phyloP scores from a whole-genome alignment of 2,797 vertebrate species.

The Enteromius radiatus region DNA sequence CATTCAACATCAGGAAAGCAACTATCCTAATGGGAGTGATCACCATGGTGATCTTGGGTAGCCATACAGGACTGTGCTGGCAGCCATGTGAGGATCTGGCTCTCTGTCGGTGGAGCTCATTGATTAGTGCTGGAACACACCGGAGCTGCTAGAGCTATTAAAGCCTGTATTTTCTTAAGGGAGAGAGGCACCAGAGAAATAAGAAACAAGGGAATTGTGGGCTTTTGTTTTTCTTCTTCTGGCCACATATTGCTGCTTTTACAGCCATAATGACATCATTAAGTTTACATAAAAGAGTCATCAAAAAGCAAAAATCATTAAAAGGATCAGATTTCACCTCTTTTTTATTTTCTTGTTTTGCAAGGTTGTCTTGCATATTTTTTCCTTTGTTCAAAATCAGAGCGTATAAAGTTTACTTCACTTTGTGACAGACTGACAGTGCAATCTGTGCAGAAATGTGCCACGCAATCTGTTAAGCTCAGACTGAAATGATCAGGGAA shows the following conservation, averaged over 20 bases:
- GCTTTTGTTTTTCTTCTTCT: conserved; percentile 70
- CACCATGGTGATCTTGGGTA: conserved; percentile 77
- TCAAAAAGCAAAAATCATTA: background rate
- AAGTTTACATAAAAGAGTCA: background rate
- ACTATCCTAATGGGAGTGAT: conserved; percentile 73
- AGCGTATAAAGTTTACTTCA: background rate
- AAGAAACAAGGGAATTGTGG: conserved; percentile 68
- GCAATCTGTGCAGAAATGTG: conserved; percentile 8
- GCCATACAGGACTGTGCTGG: conserved; percentile 72
- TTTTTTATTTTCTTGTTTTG: conserved; percentile 22
- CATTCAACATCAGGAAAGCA: conserved; percentile 75
- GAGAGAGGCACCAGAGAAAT: conserved; percentile 56
- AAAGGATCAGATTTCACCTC: background rate
- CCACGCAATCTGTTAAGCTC: background rate
- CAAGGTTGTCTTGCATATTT: background rate
- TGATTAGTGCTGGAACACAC: conserved; percentile 75
- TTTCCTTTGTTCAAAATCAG: conserved; percentile 11
- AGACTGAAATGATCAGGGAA: background rate
- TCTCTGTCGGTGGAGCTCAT: conserved; percentile 75
- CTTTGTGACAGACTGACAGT: background rate
- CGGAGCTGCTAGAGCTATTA: conserved; percentile 78
- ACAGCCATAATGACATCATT: no score
- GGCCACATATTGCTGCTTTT: conserved; percentile 54
- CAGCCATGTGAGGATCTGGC: conserved; percentile 68
- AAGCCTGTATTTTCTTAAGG: conserved; percentile 69